Percentiles rank a stretch among this genome's conserved stretches.
phyloP scores from a whole-genome alignment of 2,888 invertebrate species.

The Tinea semifulvella region DNA sequence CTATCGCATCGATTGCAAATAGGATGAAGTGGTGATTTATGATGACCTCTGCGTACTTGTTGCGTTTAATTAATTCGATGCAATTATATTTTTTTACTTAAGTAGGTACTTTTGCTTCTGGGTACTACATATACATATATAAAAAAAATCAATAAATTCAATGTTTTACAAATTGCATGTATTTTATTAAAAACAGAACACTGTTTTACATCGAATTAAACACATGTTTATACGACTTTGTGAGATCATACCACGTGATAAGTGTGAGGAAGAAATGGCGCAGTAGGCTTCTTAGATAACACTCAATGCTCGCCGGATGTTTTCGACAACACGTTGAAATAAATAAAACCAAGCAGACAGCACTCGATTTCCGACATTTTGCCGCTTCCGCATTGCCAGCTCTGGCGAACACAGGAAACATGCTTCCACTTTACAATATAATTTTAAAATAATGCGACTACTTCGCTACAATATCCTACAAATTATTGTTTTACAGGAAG shows the following conservation, averaged over 20 bases:
- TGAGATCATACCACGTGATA: neutral
- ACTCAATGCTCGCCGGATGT: conserved; percentile 36
- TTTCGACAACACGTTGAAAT: conserved; percentile 56
- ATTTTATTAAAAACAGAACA: neutral
- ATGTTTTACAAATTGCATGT: too few species aligned
- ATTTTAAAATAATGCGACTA: conserved; percentile 7
- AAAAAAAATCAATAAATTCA: too few species aligned
- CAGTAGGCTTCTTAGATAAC: conserved; percentile 9
- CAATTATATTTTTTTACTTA: too few species aligned
- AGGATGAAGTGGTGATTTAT: too few species aligned
- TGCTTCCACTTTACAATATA: conserved; percentile 13
- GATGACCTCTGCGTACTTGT: too few species aligned
- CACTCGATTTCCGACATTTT: conserved; percentile 52
- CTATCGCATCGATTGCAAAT: too few species aligned
- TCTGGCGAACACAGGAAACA: conserved; percentile 7
- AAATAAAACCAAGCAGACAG: conserved; percentile 43
- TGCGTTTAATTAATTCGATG: too few species aligned
- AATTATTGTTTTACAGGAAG: neutral
- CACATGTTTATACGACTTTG: neutral
- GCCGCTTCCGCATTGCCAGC: conserved; percentile 32
- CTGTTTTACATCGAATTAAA: neutral
- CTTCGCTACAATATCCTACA: conserved; percentile 1
- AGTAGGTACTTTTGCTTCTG: too few species aligned
- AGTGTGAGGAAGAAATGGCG: neutral
- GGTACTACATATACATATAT: too few species aligned